Conservation (phyloP, 2,113 vertebrate genomes). For the Geococcyx californianus region DNA sequence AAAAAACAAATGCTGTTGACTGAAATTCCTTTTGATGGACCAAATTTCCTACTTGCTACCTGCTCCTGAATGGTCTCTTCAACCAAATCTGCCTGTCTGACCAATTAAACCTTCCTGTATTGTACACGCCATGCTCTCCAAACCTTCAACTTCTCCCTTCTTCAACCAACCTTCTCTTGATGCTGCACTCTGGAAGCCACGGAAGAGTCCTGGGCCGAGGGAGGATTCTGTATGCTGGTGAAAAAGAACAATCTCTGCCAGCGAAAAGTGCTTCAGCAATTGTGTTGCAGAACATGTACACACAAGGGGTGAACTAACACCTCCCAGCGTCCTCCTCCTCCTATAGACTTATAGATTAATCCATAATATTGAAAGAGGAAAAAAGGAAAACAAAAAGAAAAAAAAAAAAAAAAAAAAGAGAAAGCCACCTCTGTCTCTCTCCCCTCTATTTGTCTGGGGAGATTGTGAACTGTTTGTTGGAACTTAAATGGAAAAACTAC, state of each 20-base stretch:
- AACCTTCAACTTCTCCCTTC: constrained; percentile 72
- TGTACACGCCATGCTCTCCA: constrained; percentile 71
- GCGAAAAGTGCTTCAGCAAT: constrained; percentile 97
- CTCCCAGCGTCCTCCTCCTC: constrained; percentile 68
- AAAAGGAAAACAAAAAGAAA: constrained; percentile 55
- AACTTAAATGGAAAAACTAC: constrained; percentile 94
- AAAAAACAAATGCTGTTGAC: constrained; percentile 81
- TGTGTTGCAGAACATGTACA: constrained; percentile 99
- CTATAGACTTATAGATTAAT: constrained; percentile 83
- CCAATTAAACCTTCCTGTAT: constrained; percentile 79
- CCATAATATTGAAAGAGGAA: constrained; percentile 88
- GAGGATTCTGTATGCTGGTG: constrained; percentile 98
- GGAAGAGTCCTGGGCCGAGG: constrained; percentile 99
- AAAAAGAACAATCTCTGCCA: constrained; percentile 99
- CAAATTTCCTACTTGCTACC: constrained; percentile 83
- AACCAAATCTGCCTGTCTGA: constrained; percentile 80
- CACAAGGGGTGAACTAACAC: constrained; percentile 91
- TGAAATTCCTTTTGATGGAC: constrained; percentile 85
- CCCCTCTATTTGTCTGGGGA: constrained; percentile 80
- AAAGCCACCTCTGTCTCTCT: constrained; percentile 71
- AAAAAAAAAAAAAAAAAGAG: background rate
- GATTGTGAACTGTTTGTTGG: constrained; percentile 87
- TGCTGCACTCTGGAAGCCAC: constrained; percentile 94
- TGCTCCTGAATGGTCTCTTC: constrained; percentile 80
- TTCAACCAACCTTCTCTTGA: constrained; percentile 63